Conservation (phyloP, 1,140 invertebrate species). For the Cyrtorhinus lividipennis region DNA sequence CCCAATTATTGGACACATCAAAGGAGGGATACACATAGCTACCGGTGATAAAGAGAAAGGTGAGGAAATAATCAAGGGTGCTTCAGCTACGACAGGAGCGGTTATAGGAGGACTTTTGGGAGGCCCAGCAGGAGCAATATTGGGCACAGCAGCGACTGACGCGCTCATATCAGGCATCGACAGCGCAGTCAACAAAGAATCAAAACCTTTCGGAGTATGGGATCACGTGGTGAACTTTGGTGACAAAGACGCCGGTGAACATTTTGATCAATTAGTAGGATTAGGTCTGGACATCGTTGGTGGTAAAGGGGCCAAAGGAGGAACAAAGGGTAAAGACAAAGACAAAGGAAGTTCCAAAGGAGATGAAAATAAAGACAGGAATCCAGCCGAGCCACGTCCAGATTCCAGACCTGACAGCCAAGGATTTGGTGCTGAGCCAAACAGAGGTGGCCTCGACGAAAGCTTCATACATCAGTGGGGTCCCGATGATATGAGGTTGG, state of each 20-base stretch:
- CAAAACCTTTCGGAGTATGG: constrained; percentile 6
- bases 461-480: neutral
- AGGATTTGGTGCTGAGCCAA: neutral
- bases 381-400: neutral
- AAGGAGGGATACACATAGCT: neutral
- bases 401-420: neutral
- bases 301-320: neutral
- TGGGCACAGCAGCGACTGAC: constrained; percentile 1
- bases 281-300: neutral
- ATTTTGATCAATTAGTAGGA: constrained; percentile 1
- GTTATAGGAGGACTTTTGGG: constrained; percentile 10
- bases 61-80: neutral
- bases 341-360: neutral
- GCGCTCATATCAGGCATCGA: neutral
- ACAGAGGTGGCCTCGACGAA: neutral
- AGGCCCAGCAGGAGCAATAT: constrained; percentile 7
- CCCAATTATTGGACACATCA: constrained; percentile 1
- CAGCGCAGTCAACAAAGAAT: neutral
- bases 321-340: neutral
- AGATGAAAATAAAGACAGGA: no score
- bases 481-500: neutral
- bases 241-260: constrained; percentile 7
- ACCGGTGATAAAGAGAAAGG: constrained; percentile 3
- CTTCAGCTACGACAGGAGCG: neutral
- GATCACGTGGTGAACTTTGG: constrained; percentile 8